Conservation (phyloP, 2,888 invertebrate species). For the Lasioglossum leucozonium region DNA sequence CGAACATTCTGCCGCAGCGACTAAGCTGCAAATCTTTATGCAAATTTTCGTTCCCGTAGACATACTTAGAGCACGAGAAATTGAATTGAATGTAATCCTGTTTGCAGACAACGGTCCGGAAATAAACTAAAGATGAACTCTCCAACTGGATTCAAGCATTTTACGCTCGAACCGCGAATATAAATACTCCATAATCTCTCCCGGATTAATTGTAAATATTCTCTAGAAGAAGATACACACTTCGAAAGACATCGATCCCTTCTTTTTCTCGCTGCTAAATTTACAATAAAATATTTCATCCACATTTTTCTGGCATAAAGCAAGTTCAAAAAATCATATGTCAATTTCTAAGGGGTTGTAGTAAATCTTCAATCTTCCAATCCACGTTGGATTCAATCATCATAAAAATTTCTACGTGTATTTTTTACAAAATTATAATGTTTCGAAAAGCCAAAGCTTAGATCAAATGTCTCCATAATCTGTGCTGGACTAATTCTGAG, state of each 20-base stretch:
- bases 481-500: no score
- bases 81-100: slow-evolving; percentile 8
- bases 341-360: background rate
- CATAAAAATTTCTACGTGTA: no score
- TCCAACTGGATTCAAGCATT: background rate
- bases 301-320: no score
- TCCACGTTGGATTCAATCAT: no score
- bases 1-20: background rate
- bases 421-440: no score
- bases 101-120: background rate
- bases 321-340: no score
- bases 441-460: no score
- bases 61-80: background rate
- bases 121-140: background rate
- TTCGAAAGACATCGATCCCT: no score
- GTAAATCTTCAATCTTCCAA: background rate
- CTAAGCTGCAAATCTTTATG: slow-evolving; percentile 12
- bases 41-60: slow-evolving; percentile 1
- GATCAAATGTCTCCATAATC: no score
- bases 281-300: background rate
- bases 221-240: background rate
- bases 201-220: background rate
- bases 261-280: background rate
- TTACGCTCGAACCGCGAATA: background rate
- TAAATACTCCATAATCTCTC: background rate